A percentile compares a stretch with the other conserved stretches of the same genome.
Conservation (phyloP, 2,113 vertebrate genomes). For the Lipophrys pholis region DNA sequence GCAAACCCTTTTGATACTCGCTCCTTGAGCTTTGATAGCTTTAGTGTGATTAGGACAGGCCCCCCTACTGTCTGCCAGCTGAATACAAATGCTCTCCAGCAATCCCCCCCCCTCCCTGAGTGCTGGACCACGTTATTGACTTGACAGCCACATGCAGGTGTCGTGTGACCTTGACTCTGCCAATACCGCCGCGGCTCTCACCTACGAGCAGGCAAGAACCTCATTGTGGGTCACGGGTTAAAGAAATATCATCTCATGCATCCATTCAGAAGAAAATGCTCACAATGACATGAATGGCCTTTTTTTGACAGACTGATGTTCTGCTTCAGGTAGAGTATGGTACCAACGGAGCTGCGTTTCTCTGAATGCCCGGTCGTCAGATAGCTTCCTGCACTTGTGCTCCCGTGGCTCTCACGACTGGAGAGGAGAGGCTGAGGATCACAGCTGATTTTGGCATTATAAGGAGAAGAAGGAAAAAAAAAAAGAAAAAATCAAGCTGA, state of each 20-base stretch:
- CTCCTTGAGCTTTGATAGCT: conserved; percentile 16
- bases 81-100: conserved; percentile 31
- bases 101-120: neutral
- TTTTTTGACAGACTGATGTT: conserved; percentile 9
- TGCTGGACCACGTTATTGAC: conserved; percentile 13
- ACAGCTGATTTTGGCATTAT: conserved; percentile 37
- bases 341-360: neutral
- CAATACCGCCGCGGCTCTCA: conserved; percentile 4
- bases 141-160: neutral
- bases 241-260: neutral
- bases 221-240: conserved; percentile 11
- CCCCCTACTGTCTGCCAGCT: neutral
- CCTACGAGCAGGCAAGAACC: neutral
- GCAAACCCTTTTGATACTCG: neutral
- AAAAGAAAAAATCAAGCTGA: neutral
- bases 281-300: conserved; percentile 11
- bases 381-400: conserved; percentile 5
- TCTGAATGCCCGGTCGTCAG: conserved; percentile 26
- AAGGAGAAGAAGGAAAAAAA: neutral
- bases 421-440: conserved; percentile 22
- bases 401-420: conserved; percentile 17
- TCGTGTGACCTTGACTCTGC: conserved; percentile 9
- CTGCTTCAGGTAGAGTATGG: conserved; percentile 5
- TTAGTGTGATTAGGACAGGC: conserved; percentile 23
- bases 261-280: conserved; percentile 11